phyloP scores from a whole-genome alignment of 2,888 invertebrate species.

The Psococerastis gibbosa region DNA sequence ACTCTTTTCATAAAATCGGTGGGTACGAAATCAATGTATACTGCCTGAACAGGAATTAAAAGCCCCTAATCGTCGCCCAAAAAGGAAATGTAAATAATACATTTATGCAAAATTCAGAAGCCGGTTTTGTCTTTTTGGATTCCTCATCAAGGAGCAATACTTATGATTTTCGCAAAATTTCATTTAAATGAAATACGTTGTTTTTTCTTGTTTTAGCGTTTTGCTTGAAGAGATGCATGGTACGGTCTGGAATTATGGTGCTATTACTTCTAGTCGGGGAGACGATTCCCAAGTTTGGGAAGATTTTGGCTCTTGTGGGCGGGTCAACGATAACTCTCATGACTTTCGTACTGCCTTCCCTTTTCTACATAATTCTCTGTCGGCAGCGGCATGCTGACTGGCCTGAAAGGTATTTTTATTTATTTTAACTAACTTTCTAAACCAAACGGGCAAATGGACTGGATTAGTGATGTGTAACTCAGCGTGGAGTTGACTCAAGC shows the following conservation, averaged over 20 bases:
- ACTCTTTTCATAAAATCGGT: too few species aligned
- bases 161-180: too few species aligned
- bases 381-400: constrained; percentile 27
- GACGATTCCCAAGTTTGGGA: constrained; percentile 46
- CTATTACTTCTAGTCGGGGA: constrained; percentile 44
- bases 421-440: too few species aligned
- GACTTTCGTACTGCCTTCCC: constrained; percentile 45
- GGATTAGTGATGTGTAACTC: too few species aligned
- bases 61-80: too few species aligned
- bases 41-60: too few species aligned
- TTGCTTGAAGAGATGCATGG: constrained; percentile 34
- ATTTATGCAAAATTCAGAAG: constrained; percentile 9
- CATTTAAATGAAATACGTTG: too few species aligned
- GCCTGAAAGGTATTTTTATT: constrained; percentile 31
- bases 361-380: constrained; percentile 42
- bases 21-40: too few species aligned
- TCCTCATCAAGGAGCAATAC: too few species aligned
- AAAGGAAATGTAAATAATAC: too few species aligned
- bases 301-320: constrained; percentile 46
- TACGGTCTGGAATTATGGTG: constrained; percentile 36
- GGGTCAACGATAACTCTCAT: constrained; percentile 47
- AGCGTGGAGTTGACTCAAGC: too few species aligned
- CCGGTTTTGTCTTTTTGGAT: background rate
- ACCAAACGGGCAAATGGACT: too few species aligned
- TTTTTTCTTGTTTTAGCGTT: constrained; percentile 31